Conservation (phyloP, 2,797 vertebrate genomes). For the Peromyscus attwateri region DNA sequence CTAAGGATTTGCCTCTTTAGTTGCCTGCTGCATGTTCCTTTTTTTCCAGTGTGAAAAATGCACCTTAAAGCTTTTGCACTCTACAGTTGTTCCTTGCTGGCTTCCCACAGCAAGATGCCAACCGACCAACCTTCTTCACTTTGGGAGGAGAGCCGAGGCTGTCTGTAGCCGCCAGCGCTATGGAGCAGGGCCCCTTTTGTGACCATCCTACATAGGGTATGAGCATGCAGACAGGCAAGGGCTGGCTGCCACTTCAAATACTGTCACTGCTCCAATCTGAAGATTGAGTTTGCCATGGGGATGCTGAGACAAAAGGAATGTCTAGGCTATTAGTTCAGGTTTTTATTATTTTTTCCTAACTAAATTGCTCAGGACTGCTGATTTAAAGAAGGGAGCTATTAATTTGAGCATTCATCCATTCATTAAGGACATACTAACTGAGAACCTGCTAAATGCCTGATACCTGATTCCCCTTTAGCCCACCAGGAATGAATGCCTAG, state of each 20-base stretch:
- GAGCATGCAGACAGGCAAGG: not conserved
- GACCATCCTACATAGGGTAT: accelerated
- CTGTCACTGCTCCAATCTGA: not conserved
- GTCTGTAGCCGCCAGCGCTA: not conserved
- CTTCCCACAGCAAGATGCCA: not conserved
- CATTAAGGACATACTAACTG: slow-evolving; percentile 49
- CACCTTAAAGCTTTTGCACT: not conserved
- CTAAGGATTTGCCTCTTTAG: not conserved
- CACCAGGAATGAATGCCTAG: not conserved
- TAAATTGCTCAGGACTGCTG: not conserved
- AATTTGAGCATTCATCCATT: not conserved
- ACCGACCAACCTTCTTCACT: not conserved
- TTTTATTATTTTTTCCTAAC: not conserved
- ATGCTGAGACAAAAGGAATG: not conserved
- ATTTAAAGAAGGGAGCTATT: not conserved
- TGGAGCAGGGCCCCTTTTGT: not conserved
- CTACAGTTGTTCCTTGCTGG: not conserved
- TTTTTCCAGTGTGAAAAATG: not conserved
- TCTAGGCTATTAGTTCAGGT: not conserved
- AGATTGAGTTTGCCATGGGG: not conserved
- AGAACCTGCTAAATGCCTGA: not conserved
- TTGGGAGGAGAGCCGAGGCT: not conserved
- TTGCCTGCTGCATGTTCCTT: not conserved
- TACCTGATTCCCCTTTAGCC: not conserved
- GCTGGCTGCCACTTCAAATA: not conserved